These are phyloP conservation scores for Microctenopoma stevenorrisi DNA, from an alignment of 2,797 vertebrate species.

Conservation along the genomic window DNA sequence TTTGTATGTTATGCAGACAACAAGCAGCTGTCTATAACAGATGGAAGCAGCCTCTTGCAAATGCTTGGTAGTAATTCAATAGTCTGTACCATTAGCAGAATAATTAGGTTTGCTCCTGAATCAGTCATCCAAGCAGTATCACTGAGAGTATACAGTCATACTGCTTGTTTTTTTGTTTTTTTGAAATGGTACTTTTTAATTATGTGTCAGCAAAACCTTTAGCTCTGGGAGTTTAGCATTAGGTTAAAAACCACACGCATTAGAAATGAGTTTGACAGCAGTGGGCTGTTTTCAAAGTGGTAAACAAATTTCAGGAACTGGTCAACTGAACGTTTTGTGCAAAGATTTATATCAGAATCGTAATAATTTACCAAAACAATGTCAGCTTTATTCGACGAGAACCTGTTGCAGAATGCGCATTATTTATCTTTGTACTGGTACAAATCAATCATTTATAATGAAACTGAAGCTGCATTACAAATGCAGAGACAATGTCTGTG, in stretches of 20 bases:
- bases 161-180: too few species aligned
- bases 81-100: constrained; percentile 4
- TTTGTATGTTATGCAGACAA: not conserved
- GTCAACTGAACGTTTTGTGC: not conserved
- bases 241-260: not conserved
- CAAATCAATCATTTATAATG: constrained; percentile 22
- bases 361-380: not conserved
- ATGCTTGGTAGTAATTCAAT: constrained; percentile 31
- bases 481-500: not conserved
- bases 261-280: too few species aligned
- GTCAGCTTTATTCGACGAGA: too few species aligned
- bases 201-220: not conserved
- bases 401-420: too few species aligned
- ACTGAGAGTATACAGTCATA: not conserved
- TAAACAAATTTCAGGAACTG: too few species aligned
- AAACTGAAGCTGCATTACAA: constrained; percentile 8
- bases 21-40: not conserved
- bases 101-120: constrained; percentile 18
- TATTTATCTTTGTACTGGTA: too few species aligned
- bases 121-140: constrained; percentile 3
- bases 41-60: constrained; percentile 15
- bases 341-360: not conserved
- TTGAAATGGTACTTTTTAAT: not conserved
- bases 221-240: not conserved
- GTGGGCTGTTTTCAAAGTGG: too few species aligned